These are phyloP conservation scores for Adoxophyes honmai DNA, from an alignment of 1,140 invertebrate species.

Conservation along the genomic window DNA sequence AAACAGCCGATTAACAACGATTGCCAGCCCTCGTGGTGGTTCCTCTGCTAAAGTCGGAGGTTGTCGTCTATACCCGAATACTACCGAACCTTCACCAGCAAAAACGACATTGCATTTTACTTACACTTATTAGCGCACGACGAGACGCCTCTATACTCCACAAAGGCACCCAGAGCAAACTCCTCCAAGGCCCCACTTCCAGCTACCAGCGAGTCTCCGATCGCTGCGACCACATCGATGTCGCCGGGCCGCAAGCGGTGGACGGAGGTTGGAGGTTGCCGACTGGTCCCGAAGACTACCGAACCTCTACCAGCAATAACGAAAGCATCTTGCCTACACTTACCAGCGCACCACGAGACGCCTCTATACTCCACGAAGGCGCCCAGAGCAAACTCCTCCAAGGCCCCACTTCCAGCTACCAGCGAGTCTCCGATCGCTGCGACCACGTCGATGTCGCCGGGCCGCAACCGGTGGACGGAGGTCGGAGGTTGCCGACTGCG, in stretches of 20 bases:
- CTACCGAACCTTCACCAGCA: too few species aligned
- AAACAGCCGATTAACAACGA: too few species aligned
- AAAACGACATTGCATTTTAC: too few species aligned
- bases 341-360: constrained; percentile 86
- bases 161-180: constrained; percentile 84
- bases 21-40: too few species aligned
- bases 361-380: constrained; percentile 87
- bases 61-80: too few species aligned
- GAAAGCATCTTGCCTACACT: background rate
- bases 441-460: constrained; percentile 87
- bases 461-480: constrained; percentile 77
- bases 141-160: constrained; percentile 87
- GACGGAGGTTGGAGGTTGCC: constrained; percentile 50
- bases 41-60: too few species aligned
- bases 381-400: constrained; percentile 84
- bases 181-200: constrained; percentile 87
- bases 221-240: constrained; percentile 86
- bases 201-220: constrained; percentile 89
- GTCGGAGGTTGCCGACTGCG: constrained; percentile 47
- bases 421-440: constrained; percentile 89
- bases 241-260: constrained; percentile 83
- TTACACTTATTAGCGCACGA: constrained; percentile 83
- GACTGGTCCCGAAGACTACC: constrained; percentile 44
- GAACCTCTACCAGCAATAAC: constrained; percentile 19
- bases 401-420: constrained; percentile 85